phyloP scores from a whole-genome alignment of 2,797 vertebrate genomes.

The Chelidonichthys spinosus region DNA sequence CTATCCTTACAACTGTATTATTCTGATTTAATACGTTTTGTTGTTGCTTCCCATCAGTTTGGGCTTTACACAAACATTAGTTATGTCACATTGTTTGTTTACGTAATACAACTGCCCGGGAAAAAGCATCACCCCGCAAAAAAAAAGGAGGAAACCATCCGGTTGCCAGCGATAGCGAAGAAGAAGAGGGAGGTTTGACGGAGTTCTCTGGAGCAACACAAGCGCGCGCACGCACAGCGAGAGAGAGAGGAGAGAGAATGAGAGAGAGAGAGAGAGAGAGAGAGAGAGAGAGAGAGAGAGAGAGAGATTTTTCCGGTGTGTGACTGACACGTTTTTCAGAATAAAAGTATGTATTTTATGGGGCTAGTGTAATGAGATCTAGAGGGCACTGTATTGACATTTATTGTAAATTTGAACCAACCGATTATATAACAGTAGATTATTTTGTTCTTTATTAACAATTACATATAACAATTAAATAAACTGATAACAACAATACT shows the following conservation, averaged over 20 bases:
- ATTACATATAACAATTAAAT: too few species aligned
- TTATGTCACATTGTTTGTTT: conserved; percentile 32
- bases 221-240: background rate
- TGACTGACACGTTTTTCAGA: conserved; percentile 52
- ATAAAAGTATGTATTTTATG: conserved; percentile 36
- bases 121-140: conserved; percentile 73
- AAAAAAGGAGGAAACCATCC: conserved; percentile 59
- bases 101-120: conserved; percentile 56
- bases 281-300: too few species aligned
- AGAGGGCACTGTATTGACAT: background rate
- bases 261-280: too few species aligned
- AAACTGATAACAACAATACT: too few species aligned
- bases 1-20: background rate
- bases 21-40: background rate
- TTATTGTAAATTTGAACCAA: background rate
- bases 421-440: background rate
- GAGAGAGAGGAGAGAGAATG: too few species aligned
- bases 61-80: background rate
- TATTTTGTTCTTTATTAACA: too few species aligned
- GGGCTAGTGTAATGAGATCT: background rate
- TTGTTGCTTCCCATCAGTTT: background rate
- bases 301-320: conserved; percentile 39
- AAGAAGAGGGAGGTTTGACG: conserved; percentile 16
- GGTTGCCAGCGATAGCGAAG: conserved; percentile 20
- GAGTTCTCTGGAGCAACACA: conserved; percentile 25